These are phyloP conservation scores for Eupithecia subfuscata DNA, from an alignment of 2,888 invertebrate species.

Conservation along the genomic window DNA sequence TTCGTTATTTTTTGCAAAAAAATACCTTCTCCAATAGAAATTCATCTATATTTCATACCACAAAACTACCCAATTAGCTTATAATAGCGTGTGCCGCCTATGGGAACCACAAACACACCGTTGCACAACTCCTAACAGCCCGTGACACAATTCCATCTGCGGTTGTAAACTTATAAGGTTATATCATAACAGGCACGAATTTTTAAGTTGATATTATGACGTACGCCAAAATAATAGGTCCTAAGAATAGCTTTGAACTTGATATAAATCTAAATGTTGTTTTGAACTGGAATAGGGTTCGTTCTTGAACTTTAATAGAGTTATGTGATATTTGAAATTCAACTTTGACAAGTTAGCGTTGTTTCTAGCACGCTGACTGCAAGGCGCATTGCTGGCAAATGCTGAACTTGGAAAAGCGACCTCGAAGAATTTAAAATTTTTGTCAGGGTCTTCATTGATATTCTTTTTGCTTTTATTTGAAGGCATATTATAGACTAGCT, in stretches of 20 bases:
- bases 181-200: constrained; percentile 48
- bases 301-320: constrained; percentile 28
- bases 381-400: constrained; percentile 18
- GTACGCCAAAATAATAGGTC: not conserved
- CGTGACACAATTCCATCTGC: constrained; percentile 67
- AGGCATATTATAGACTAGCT: not conserved
- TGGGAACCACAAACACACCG: constrained; percentile 66
- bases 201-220: constrained; percentile 26
- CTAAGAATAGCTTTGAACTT: constrained; percentile 21
- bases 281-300: constrained; percentile 26
- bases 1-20: not conserved
- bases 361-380: constrained; percentile 18
- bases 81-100: constrained; percentile 66
- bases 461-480: not conserved
- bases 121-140: constrained; percentile 74
- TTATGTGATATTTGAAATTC: constrained; percentile 18
- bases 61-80: constrained; percentile 62
- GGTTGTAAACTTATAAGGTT: constrained; percentile 30
- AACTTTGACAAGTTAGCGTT: constrained; percentile 16
- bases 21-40: constrained; percentile 14
- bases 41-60: constrained; percentile 5
- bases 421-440: constrained; percentile 4
- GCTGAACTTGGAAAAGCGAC: constrained; percentile 19
- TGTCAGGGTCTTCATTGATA: not conserved
- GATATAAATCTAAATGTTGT: constrained; percentile 31